Evolutionary conservation across 2,113 vertebrate genomes (phyloP).

Genomic region (Proteles cristata): DNA sequence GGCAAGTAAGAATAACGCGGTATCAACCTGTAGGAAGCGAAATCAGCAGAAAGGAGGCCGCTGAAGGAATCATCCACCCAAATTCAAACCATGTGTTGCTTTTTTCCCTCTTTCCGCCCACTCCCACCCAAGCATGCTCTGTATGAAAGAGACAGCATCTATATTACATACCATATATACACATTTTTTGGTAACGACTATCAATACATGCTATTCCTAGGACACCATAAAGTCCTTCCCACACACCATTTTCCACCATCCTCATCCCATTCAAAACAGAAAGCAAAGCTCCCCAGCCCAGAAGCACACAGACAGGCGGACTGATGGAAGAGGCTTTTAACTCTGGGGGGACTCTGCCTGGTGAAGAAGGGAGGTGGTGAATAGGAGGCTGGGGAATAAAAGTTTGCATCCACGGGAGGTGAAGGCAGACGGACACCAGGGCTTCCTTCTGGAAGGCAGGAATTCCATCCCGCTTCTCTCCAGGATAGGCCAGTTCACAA

Average conservation of each 20-base stretch:
- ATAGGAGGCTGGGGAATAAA: not conserved
- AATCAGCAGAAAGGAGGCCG: not conserved
- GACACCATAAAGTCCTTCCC: not conserved
- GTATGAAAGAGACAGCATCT: not conserved
- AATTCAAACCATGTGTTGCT: not conserved
- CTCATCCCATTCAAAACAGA: conserved; percentile 1
- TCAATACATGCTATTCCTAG: not conserved
- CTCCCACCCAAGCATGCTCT: conserved; percentile 29
- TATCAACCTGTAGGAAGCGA: not conserved
- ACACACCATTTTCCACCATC: not conserved
- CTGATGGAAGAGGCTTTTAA: not conserved
- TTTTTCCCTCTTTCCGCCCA: not conserved
- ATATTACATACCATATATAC: not conserved
- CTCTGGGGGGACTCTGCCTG: not conserved
- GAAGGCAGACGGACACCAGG: not conserved
- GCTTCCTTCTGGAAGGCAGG: not conserved
- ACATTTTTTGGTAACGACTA: not conserved
- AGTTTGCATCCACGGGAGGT: not conserved
- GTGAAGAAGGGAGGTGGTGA: not conserved
- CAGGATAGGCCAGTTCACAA: not conserved
- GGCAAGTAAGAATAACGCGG: not conserved
- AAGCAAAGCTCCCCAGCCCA: not conserved
- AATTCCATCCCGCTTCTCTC: not conserved
- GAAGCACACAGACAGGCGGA: not conserved
- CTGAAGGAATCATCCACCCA: conserved; percentile 9